Evolutionary conservation across 2,113 vertebrate genomes (phyloP).

Genomic region (Eonycteris spelaea): DNA sequence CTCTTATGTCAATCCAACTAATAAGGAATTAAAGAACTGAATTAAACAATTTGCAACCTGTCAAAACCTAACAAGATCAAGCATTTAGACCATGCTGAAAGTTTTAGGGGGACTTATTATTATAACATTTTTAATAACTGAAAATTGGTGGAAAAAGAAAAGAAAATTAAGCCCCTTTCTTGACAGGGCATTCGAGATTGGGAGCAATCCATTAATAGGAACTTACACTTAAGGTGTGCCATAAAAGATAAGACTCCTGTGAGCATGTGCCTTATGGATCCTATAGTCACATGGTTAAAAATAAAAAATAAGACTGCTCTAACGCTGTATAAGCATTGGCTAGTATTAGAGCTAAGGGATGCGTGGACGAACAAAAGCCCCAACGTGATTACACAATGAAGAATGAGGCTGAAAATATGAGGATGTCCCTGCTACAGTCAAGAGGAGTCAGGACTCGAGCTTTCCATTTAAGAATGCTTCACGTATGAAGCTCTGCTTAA

Average conservation of each 20-base stretch:
- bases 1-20: slow-evolving; percentile 40
- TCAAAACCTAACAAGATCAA: slow-evolving; percentile 57
- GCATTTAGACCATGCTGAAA: slow-evolving; percentile 37
- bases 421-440: not conserved
- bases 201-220: not conserved
- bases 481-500: not conserved
- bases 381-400: not conserved
- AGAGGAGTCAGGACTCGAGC: not conserved
- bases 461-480: not conserved
- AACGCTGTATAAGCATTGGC: not conserved
- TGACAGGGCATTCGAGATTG: not conserved
- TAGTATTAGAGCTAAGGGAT: not conserved
- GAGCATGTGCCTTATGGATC: not conserved
- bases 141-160: not conserved
- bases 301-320: not conserved
- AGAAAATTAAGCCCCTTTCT: not conserved
- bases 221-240: not conserved
- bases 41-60: slow-evolving; percentile 50
- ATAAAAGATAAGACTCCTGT: not conserved
- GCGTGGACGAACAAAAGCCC: not conserved
- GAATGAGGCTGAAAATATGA: not conserved
- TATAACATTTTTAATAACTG: slow-evolving; percentile 27
- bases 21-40: slow-evolving; percentile 32
- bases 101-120: not conserved
- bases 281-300: not conserved